Evolutionary conservation across 2,113 vertebrate species (phyloP).

Genomic region (Aptenodytes patagonicus): DNA sequence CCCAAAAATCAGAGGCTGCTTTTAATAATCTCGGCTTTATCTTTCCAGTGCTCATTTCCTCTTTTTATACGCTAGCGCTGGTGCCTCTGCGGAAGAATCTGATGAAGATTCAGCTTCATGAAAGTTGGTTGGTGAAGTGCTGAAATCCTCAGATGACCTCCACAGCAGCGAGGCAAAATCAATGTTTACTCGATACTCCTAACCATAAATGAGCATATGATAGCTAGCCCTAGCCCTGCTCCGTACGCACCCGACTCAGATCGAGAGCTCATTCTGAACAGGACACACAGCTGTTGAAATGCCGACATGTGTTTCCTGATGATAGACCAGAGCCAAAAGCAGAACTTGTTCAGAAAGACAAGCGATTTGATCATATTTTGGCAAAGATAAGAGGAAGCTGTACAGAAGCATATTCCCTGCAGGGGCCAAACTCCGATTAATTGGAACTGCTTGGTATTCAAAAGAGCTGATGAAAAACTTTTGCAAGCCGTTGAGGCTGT

Average conservation of each 20-base stretch:
- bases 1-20: not conserved
- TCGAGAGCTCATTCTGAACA: not conserved
- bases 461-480: not conserved
- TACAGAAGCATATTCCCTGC: not conserved
- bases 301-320: conserved; percentile 24
- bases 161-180: not conserved
- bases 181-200: not conserved
- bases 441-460: not conserved
- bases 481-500: not conserved
- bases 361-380: not conserved
- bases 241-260: rapidly evolving
- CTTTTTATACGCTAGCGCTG: not conserved
- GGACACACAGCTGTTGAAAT: not conserved
- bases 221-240: not conserved
- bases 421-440: not conserved
- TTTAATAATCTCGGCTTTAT: not conserved
- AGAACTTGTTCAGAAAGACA: not conserved
- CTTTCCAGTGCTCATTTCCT: not conserved
- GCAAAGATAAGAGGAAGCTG: conserved; percentile 45
- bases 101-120: not conserved
- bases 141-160: not conserved
- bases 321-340: conserved; percentile 7
- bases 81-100: not conserved
- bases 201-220: not conserved
- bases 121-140: not conserved